A percentile compares a stretch with the other conserved stretches of the same genome.
Conservation (phyloP, 1,140 invertebrate species). For the Rhyacophila brunnea region DNA sequence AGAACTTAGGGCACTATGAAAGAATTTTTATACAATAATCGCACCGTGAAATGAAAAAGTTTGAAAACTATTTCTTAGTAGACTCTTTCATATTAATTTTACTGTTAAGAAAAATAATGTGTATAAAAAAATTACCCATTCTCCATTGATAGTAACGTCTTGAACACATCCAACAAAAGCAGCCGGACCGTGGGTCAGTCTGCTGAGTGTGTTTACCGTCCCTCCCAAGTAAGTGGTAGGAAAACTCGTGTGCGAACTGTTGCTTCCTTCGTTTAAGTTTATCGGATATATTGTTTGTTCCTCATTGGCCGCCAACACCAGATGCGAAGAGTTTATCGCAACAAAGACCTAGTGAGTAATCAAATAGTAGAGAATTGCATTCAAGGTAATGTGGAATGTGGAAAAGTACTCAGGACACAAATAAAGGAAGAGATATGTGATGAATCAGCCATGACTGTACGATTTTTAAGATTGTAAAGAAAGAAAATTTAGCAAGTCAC, state of each 20-base stretch:
- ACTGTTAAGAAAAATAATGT: too few relatives aligned
- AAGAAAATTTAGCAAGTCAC: too few relatives aligned
- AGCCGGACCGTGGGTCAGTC: constrained; percentile 67
- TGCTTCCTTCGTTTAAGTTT: constrained; percentile 71
- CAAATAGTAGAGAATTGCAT: neutral
- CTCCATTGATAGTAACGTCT: constrained; percentile 83
- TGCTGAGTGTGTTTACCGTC: constrained; percentile 65
- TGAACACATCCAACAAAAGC: constrained; percentile 89
- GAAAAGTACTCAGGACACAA: too few relatives aligned
- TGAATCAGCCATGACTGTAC: too few relatives aligned
- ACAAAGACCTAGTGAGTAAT: constrained; percentile 65
- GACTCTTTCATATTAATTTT: too few relatives aligned
- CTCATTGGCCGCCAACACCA: constrained; percentile 81
- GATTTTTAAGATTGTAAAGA: too few relatives aligned
- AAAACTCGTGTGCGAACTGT: constrained; percentile 74
- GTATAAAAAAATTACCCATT: constrained; percentile 59
- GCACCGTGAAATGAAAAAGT: too few relatives aligned
- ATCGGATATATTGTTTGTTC: constrained; percentile 88
- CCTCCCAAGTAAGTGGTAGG: constrained; percentile 78
- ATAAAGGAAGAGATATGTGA: too few relatives aligned
- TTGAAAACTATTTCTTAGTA: too few relatives aligned
- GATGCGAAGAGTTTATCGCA: constrained; percentile 80
- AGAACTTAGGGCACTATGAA: too few relatives aligned
- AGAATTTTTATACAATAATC: too few relatives aligned
- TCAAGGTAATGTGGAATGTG: too few relatives aligned